These are phyloP conservation scores for Darevskia nairensis DNA, from an alignment of 2,797 vertebrate species.

Conservation along the genomic window DNA sequence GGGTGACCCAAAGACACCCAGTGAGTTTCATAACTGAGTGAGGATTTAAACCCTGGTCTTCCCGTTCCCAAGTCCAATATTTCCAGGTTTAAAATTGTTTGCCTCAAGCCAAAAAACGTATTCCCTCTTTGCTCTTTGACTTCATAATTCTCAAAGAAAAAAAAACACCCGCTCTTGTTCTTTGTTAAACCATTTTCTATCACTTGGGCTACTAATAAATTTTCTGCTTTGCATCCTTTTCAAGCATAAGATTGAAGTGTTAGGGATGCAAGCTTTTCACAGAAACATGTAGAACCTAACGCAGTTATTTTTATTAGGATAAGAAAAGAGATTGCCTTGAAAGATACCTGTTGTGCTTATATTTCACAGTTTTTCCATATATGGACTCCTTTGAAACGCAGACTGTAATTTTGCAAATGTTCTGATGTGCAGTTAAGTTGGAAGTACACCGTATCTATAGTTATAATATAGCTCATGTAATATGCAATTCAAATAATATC, in stretches of 20 bases:
- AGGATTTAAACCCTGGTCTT: background rate
- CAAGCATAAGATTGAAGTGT: constrained; percentile 32
- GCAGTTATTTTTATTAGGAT: constrained; percentile 34
- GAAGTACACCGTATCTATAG: background rate
- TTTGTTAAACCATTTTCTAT: constrained; percentile 22
- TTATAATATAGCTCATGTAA: background rate
- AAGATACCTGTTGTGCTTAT: constrained; percentile 23
- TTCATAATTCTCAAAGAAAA: background rate
- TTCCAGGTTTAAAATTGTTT: constrained; percentile 28
- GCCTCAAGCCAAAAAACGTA: background rate
- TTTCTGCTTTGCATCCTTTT: background rate
- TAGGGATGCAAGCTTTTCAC: constrained; percentile 38
- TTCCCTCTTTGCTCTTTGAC: background rate
- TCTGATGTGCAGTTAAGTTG: background rate
- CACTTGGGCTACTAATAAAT: constrained; percentile 9
- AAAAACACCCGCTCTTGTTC: background rate
- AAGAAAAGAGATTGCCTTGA: background rate
- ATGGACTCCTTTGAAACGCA: background rate
- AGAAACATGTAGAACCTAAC: constrained; percentile 29
- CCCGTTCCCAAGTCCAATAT: background rate
- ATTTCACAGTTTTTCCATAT: constrained; percentile 19
- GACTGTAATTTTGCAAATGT: constrained; percentile 4
- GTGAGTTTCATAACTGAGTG: background rate
- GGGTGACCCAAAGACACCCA: background rate
- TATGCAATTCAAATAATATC: background rate